Evolutionary conservation across 2,797 vertebrate species (phyloP).

Genomic region (Parambassis ranga): DNA sequence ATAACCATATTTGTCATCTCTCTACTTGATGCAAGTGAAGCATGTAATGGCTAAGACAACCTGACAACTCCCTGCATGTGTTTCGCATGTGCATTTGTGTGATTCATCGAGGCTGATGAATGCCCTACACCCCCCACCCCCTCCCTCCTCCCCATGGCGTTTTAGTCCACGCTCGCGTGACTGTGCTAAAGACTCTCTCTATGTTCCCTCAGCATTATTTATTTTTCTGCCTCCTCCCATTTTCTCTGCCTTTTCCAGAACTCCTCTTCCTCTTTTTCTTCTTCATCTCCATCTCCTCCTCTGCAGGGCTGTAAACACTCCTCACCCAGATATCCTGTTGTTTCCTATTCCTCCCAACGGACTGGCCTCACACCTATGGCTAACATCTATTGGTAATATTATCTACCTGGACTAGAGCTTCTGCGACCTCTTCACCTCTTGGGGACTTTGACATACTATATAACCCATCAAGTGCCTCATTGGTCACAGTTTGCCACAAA

Average conservation of each 20-base stretch:
- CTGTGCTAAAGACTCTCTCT: slow-evolving; percentile 31
- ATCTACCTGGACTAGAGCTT: slow-evolving; percentile 39
- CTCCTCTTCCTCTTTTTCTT: neutral
- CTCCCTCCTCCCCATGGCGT: slow-evolving; percentile 50
- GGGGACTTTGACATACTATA: slow-evolving; percentile 8
- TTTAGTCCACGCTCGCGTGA: slow-evolving; percentile 58
- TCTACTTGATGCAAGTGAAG: slow-evolving; percentile 36
- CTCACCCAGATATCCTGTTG: slow-evolving; percentile 8
- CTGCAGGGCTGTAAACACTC: slow-evolving; percentile 11
- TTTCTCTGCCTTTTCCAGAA: neutral
- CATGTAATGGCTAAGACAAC: slow-evolving; percentile 13
- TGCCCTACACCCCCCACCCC: slow-evolving; percentile 22
- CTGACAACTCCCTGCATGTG: slow-evolving; percentile 46
- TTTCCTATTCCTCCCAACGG: slow-evolving; percentile 25
- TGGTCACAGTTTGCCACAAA: slow-evolving; percentile 40
- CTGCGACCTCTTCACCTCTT: slow-evolving; percentile 25
- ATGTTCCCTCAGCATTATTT: slow-evolving; percentile 4
- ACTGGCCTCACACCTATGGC: slow-evolving; percentile 10
- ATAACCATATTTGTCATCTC: slow-evolving; percentile 4
- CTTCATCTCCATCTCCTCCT: neutral
- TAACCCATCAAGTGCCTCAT: slow-evolving; percentile 20
- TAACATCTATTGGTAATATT: slow-evolving; percentile 40
- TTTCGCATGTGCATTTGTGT: slow-evolving; percentile 29
- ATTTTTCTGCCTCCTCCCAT: slow-evolving; percentile 17
- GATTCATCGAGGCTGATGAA: slow-evolving; percentile 15